Evolutionary conservation across 2,888 invertebrate species (phyloP), one percentile per base, ranked within the genome.

Genomic region (Pristionchus mayeri): DNA sequence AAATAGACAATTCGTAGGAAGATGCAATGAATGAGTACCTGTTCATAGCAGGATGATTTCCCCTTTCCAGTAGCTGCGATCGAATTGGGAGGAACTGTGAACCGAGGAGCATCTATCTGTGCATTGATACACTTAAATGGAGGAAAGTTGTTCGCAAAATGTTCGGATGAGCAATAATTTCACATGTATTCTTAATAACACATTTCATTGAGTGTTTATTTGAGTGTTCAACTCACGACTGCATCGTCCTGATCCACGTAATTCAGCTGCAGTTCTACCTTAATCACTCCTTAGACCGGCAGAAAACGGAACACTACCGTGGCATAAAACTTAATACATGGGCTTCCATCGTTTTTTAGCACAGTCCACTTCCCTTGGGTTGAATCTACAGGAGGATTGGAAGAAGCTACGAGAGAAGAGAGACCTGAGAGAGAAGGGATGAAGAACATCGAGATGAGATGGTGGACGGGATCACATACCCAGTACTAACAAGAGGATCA

Each of bases 261-360:
- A 40, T 40, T 78, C 27, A 78, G 76, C 2, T 7, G 1, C n/a
- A 78, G 50, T 18, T 78, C 76, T 16, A 78, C 34, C 76, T 78
- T 21, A 48, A 78, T 63, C 63, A 34, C 3, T 2, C 30, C 13
- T 13, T 18, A 16, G 30, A 13, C 6, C 18, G 30, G 63, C 34
- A 63, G 21, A 16, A 34, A 34, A 24, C 16, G n/a, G 11, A 24
- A 16, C 27, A 1, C 2, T 44, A 57, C 80, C 80, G 54, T 37
- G 0, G 80, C 80, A 34, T 80, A 27, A 37, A 80, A 34, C 80
- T 57, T 80, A n/a, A 80, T 80, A 24, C 80, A 80, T n/a, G 34
- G 18, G n/a, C 40, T 37, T 16, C 37, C 37, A 40, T 80, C 9
- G 11, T 57, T 40, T n/a, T 57, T 57, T 13, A 18, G 6, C 4